Evolutionary conservation across 2,888 invertebrate genomes (phyloP).

Genomic region (Apodemia mormo): DNA sequence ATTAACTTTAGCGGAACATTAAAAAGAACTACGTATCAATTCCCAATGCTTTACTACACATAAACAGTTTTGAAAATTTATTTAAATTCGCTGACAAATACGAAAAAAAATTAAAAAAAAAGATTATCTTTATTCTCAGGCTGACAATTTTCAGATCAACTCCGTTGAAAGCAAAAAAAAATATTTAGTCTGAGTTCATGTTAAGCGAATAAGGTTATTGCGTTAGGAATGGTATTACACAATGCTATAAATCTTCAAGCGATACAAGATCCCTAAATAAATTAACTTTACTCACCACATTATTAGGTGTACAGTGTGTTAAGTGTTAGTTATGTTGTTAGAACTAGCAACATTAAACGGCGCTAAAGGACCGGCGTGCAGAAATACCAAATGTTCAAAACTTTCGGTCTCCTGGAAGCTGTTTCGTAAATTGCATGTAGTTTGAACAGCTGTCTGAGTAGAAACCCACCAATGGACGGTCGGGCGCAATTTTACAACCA

Average conservation of each 20-base stretch:
- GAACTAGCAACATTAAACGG: slow-evolving; percentile 23
- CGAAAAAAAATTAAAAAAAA: too few relatives aligned
- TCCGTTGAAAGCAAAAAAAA: too few relatives aligned
- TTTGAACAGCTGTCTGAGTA: slow-evolving; percentile 56
- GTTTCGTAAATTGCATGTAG: slow-evolving; percentile 64
- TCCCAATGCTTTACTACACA: too few relatives aligned
- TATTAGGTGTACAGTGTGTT: slow-evolving; percentile 4
- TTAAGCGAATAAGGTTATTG: background rate
- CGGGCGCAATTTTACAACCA: slow-evolving; percentile 49
- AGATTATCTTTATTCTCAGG: too few relatives aligned
- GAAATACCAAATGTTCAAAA: slow-evolving; percentile 61
- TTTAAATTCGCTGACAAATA: too few relatives aligned
- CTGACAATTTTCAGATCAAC: too few relatives aligned
- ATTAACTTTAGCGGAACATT: too few relatives aligned
- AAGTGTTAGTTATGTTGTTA: slow-evolving; percentile 3
- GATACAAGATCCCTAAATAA: background rate
- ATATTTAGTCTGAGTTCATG: background rate
- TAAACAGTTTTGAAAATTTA: too few relatives aligned
- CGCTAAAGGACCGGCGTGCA: slow-evolving; percentile 31
- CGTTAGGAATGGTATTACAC: background rate
- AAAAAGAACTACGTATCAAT: too few relatives aligned
- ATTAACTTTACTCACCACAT: background rate
- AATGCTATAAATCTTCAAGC: background rate
- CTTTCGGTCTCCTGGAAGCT: slow-evolving; percentile 54
- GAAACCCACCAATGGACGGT: slow-evolving; percentile 57